These are phyloP conservation scores for Cantharis rustica DNA, from an alignment of 2,888 invertebrate genomes.

Conservation along the genomic window DNA sequence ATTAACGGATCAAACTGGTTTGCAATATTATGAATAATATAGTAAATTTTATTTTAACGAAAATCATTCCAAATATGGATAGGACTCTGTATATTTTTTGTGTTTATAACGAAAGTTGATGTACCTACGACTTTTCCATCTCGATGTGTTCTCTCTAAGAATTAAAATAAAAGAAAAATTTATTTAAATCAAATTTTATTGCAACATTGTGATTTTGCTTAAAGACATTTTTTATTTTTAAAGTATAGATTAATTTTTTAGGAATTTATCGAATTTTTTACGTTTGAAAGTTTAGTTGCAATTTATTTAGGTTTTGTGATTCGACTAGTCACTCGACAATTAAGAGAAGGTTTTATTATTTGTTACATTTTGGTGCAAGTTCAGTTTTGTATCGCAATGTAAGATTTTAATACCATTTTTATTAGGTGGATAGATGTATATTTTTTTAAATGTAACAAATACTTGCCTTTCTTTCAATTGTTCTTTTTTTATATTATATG, in stretches of 20 bases:
- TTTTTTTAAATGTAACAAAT: conserved; percentile 15
- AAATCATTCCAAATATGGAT: conserved; percentile 17
- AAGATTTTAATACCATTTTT: conserved; percentile 10
- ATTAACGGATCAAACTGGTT: conserved; percentile 7
- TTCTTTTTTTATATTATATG: conserved; percentile 28
- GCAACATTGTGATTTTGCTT: neutral
- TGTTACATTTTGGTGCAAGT: conserved; percentile 33
- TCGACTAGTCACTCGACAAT: conserved; percentile 53
- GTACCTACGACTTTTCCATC: conserved; percentile 6
- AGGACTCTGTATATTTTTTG: conserved; percentile 6
- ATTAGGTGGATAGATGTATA: conserved; percentile 9
- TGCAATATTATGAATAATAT: conserved; percentile 18
- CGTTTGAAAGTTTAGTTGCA: conserved; percentile 32
- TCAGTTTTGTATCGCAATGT: conserved; percentile 38
- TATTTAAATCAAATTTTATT: neutral
- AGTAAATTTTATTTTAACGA: neutral
- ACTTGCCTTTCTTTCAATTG: conserved; percentile 25
- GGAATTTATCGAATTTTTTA: conserved; percentile 13
- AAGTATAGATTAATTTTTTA: conserved; percentile 10
- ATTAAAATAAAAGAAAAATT: conserved; percentile 6
- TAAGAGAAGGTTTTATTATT: conserved; percentile 30
- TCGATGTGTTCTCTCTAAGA: conserved; percentile 16
- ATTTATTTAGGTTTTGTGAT: conserved; percentile 52
- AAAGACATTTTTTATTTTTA: conserved; percentile 7
- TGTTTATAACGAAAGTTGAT: neutral